phyloP scores from a whole-genome alignment of 2,113 vertebrate species.

The Oryctolagus cuniculus region DNA sequence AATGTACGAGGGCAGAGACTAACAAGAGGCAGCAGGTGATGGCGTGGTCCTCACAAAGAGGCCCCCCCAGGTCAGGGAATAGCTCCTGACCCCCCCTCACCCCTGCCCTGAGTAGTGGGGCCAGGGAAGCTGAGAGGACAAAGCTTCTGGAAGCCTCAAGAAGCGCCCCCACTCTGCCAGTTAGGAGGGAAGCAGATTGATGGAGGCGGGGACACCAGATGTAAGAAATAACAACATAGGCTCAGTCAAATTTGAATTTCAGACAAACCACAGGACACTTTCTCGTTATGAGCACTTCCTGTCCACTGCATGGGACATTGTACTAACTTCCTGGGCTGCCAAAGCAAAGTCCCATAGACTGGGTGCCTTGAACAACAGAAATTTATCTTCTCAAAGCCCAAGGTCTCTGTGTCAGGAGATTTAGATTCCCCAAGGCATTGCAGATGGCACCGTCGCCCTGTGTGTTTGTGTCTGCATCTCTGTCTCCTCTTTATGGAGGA shows the following conservation, averaged over 20 bases:
- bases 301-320: neutral
- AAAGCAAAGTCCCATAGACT: neutral
- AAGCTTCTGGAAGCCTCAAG: neutral
- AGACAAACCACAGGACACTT: neutral
- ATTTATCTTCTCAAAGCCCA: neutral
- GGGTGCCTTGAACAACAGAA: neutral
- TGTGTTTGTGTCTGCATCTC: neutral
- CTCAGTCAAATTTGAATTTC: neutral
- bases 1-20: neutral
- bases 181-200: neutral
- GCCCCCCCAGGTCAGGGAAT: neutral
- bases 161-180: neutral
- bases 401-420: neutral
- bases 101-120: neutral
- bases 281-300: neutral
- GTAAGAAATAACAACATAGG: neutral
- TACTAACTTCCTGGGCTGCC: neutral
- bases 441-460: neutral
- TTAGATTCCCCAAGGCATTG: neutral
- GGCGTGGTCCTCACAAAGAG: neutral
- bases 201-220: neutral
- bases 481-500: neutral
- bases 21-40: fast-evolving
- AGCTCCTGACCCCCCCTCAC: neutral
- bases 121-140: neutral